Base-by-base conservation (phyloP, 2,113 vertebrate genomes). In the Microcebus ravelobensis region DNA sequence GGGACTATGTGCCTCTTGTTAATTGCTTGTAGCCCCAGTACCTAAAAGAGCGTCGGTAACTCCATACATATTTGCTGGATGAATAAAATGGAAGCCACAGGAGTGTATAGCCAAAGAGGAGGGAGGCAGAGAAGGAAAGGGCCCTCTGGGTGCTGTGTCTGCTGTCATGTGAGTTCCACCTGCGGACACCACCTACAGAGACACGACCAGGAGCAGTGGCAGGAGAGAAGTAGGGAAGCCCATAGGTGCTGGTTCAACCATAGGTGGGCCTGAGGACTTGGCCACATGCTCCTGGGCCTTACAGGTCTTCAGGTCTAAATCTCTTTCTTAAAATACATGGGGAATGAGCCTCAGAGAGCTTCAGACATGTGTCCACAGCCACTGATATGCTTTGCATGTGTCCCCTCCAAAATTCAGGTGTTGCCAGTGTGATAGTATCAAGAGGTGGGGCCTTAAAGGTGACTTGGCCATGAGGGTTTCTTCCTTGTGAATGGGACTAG, bases 1-100 rank as follows among this genome's bases (percentile, higher is more conserved):
- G 20, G n/a, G 17, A 25, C 5, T 0, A 0, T n/a, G 14, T 76
- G 57, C 70, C 11, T n/a, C 55, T 68, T 34, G 7, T 9, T 67
- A 3, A 15, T n/a, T 45, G 20, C 14, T 71, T 61, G 57, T 34
- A 70, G 65, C 21, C 9, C 59, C 42, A 48, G 77, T 20, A 50
- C 34, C 20, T 74, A 36, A 45, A 84, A 68, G 48, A 84, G 29
- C 48, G 4, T 29, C 39, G 17, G 20, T 55, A 67, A 48, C 8
- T 61, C 80, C 73, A 20, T 73, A 70, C 68, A 4, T 48, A 80
- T 15, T 57, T 57, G 59, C 18, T 68, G 31, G 42, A 9, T 50
- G 9, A 52, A 68, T 57, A 42, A 52, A 89, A 81, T 95, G 45
- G 55, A 67, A 81, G 8, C 10, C 48, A 29, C 8, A 42, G 29